Percentiles rank a stretch among this genome's conserved stretches.
phyloP scores from a whole-genome alignment of 2,797 vertebrate genomes.

The Microchirus variegatus region DNA sequence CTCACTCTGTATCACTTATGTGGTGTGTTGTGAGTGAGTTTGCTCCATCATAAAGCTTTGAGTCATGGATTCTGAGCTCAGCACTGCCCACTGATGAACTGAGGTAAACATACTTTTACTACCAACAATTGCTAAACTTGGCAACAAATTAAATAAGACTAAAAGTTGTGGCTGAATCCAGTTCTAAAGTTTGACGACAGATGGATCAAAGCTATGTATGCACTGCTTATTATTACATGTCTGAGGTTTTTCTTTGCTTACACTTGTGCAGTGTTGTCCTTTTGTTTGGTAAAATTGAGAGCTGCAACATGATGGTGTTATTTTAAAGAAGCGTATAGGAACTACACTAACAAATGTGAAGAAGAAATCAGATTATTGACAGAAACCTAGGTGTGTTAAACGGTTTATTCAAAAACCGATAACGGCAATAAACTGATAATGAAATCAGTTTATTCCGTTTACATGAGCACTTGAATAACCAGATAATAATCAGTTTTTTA shows the following conservation, averaged over 20 bases:
- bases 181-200: conserved; percentile 8
- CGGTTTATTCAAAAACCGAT: too few relatives aligned
- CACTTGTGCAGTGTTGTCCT: not conserved
- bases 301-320: conserved; percentile 5
- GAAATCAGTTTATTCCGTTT: too few relatives aligned
- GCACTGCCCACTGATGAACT: conserved; percentile 37
- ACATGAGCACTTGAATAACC: too few relatives aligned
- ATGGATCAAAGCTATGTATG: not conserved
- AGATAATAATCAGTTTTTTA: too few relatives aligned
- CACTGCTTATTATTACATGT: not conserved
- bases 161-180: conserved; percentile 19
- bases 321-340: not conserved
- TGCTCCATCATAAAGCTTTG: not conserved
- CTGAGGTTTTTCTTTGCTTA: not conserved
- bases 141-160: conserved; percentile 51
- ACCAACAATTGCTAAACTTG: conserved; percentile 48
- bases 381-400: too few relatives aligned
- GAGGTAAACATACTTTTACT: conserved; percentile 35
- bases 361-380: too few relatives aligned
- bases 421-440: too few relatives aligned
- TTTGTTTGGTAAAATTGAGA: conserved; percentile 13
- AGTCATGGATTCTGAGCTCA: conserved; percentile 7
- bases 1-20: not conserved
- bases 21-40: not conserved
- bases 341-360: not conserved